These are phyloP conservation scores for Galendromus occidentalis DNA, from an alignment of 1,140 invertebrate genomes.

Conservation along the genomic window DNA sequence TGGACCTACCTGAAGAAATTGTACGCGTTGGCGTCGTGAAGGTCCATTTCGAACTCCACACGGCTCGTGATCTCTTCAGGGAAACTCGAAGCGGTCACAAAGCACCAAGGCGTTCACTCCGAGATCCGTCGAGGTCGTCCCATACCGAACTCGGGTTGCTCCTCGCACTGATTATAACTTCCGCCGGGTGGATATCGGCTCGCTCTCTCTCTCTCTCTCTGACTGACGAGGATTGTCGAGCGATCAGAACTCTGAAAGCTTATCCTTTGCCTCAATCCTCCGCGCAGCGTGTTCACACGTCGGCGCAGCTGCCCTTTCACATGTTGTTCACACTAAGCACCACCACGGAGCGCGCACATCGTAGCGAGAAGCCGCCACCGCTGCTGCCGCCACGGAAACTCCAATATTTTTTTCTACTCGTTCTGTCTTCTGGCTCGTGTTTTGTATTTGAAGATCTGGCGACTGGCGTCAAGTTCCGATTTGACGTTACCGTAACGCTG, in stretches of 20 bases:
- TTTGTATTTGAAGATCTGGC: too few species aligned
- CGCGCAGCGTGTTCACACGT: background rate
- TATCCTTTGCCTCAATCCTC: too few species aligned
- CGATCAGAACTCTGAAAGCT: too few species aligned
- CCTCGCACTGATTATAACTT: background rate
- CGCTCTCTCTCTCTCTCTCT: background rate
- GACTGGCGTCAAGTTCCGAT: too few species aligned
- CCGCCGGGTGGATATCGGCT: background rate
- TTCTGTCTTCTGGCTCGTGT: too few species aligned
- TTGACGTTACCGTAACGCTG: too few species aligned
- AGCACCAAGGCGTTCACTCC: slow-evolving; percentile 10
- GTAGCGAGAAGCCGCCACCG: background rate
- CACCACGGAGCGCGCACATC: too few species aligned
- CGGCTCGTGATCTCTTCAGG: background rate
- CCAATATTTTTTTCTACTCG: too few species aligned
- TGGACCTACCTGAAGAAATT: slow-evolving; percentile 1
- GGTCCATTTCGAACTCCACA: background rate
- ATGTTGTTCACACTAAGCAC: too few species aligned
- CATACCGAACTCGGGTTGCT: background rate
- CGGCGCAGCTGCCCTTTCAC: background rate
- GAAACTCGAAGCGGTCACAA: slow-evolving; percentile 5
- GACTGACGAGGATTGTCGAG: background rate
- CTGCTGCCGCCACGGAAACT: background rate
- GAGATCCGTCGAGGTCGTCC: slow-evolving; percentile 11
- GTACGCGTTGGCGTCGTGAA: slow-evolving; percentile 8